These are phyloP conservation scores for Rana temporaria DNA, from an alignment of 2,113 vertebrate genomes.

Conservation along the genomic window DNA sequence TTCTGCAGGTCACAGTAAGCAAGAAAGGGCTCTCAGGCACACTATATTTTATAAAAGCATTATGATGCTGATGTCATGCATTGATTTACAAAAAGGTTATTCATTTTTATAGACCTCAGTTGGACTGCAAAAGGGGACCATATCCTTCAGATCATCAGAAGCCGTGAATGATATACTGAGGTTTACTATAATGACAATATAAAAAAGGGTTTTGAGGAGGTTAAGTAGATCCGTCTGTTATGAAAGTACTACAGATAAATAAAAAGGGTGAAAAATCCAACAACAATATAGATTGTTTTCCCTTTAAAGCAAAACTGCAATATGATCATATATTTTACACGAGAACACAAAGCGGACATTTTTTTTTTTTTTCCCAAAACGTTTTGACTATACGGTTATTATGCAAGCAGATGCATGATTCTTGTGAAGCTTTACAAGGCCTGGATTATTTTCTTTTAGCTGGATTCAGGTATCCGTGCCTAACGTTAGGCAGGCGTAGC, in stretches of 20 bases:
- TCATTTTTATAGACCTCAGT: slow-evolving; percentile 58
- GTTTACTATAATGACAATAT: slow-evolving; percentile 53
- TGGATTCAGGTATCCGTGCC: too few species aligned
- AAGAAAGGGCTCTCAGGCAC: slow-evolving; percentile 51
- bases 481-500: too few species aligned
- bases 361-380: slow-evolving; percentile 17
- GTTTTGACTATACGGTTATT: not conserved
- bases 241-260: slow-evolving; percentile 51
- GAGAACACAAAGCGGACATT: slow-evolving; percentile 1
- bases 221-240: slow-evolving; percentile 47
- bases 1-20: slow-evolving; percentile 55
- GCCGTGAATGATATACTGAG: slow-evolving; percentile 55
- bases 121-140: slow-evolving; percentile 54
- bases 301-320: not conserved
- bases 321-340: slow-evolving; percentile 36
- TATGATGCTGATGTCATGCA: slow-evolving; percentile 58
- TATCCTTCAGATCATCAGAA: slow-evolving; percentile 57
- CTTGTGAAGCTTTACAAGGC: too few species aligned
- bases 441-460: too few species aligned
- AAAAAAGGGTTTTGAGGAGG: slow-evolving; percentile 52
- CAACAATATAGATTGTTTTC: slow-evolving; percentile 45
- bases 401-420: too few species aligned
- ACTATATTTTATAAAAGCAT: slow-evolving; percentile 58
- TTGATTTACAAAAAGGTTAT: slow-evolving; percentile 59
- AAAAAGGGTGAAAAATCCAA: slow-evolving; percentile 39